Evolutionary conservation across 2,113 vertebrate species (phyloP).

Genomic region (Myanophis thanlyinensis): DNA sequence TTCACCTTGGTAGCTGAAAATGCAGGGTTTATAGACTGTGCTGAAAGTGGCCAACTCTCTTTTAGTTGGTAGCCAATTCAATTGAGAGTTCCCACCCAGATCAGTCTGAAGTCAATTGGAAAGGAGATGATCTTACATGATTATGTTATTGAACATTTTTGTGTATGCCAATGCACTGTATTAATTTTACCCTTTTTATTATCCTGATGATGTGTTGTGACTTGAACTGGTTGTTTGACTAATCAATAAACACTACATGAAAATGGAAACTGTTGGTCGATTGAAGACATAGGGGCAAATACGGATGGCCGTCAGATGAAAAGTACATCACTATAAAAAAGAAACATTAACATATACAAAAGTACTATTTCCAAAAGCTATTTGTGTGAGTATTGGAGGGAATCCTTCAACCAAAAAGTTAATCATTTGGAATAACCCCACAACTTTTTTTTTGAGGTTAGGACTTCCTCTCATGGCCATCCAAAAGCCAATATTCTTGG

Average conservation of each 20-base stretch:
- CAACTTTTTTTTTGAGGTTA: background rate
- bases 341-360: background rate
- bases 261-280: background rate
- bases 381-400: fast-evolving
- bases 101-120: background rate
- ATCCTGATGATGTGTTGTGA: background rate
- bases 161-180: background rate
- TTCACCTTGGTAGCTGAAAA: background rate
- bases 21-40: background rate
- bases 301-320: background rate
- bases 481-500: background rate
- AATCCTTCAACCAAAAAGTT: background rate
- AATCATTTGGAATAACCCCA: background rate
- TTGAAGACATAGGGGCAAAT: background rate
- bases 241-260: background rate
- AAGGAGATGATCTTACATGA: background rate
- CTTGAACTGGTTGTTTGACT: background rate
- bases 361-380: background rate
- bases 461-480: too few relatives aligned
- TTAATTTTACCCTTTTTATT: background rate
- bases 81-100: background rate
- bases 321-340: background rate
- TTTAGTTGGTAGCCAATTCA: background rate
- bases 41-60: background rate
- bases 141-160: background rate